phyloP scores from a whole-genome alignment of 2,797 vertebrate genomes.

The Tympanoctomys barrerae region DNA sequence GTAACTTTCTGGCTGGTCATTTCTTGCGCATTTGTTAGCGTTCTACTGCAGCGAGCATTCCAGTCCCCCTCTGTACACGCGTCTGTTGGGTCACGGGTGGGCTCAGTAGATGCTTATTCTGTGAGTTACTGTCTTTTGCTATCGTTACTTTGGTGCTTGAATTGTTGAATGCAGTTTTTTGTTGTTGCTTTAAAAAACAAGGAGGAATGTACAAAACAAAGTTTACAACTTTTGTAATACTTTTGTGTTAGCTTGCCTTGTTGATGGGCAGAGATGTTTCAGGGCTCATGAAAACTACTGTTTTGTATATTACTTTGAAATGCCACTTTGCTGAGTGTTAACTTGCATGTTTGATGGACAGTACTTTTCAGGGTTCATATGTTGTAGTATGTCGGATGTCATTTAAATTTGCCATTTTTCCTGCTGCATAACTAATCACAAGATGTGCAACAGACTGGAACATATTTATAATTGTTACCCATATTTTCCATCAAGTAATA shows the following conservation, averaged over 20 bases:
- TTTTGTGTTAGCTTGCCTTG: neutral
- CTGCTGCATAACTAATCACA: neutral
- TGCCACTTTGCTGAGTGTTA: neutral
- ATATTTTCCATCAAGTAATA: slow-evolving; percentile 29
- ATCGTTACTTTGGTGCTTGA: slow-evolving; percentile 10
- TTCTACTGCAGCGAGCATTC: slow-evolving; percentile 9
- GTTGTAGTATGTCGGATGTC: neutral
- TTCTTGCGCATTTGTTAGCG: neutral
- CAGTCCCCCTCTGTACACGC: neutral
- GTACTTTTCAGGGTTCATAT: neutral
- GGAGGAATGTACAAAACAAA: neutral
- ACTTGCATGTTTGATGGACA: neutral
- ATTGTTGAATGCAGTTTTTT: neutral
- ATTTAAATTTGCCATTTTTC: neutral
- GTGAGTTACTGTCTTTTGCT: neutral
- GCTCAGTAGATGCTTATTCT: neutral
- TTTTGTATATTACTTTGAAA: neutral
- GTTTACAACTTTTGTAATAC: neutral
- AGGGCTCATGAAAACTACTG: neutral
- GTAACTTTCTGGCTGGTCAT: slow-evolving; percentile 3
- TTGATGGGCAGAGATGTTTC: neutral
- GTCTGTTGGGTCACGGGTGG: neutral
- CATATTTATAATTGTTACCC: neutral
- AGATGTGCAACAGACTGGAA: neutral
- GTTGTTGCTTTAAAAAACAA: neutral